Evolutionary conservation across 2,113 vertebrate species (phyloP), one percentile per base, ranked within the genome.

Genomic region (Charadrius vociferus): DNA sequence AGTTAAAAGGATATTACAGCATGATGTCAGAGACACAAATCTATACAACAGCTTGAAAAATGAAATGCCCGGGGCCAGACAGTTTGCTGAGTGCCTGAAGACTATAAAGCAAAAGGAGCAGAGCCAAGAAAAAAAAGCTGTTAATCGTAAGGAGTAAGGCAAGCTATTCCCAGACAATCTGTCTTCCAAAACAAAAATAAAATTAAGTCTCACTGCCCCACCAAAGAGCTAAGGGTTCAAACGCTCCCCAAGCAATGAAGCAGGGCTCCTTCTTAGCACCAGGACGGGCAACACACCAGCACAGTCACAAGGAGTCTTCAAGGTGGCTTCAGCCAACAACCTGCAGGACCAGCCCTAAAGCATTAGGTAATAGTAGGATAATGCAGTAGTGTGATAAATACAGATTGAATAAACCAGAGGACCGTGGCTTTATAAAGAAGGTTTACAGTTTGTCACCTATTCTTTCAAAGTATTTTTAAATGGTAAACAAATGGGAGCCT

Each of bases 41-140:
- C 74, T 87, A 81, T 52, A 65, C 29, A 90, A 80, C 81, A 96
- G 83, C 78, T 95, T 95, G 94, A 92, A 92, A 96, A 95, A 92
- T 85, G 91, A 86, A 94, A 82, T 66, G 94, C 89, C 66, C 17
- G 62, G 41, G 74, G 70, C 18, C 36, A 81, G 52, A 63, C 90
- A 47, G 59, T 86, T 95, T 92, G 53, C 43, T 43, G 61, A 86
- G 81, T 63, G 80, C 88, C 86, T 88, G 68, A 95, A 94, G 30
- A 84, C 68, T 73, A 49, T 53, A 83, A 71, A 87, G 52, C 32
- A 86, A 91, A 86, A 91, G 43, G 11, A 90, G 14, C 14, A 75
- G 34, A 77, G 70, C 81, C 56, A 91, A 73, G 59, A 39, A 62
- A 49, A 86, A 59, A 70, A 77, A 56, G 17, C 37, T 62, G 41